phyloP scores from a whole-genome alignment of 2,888 invertebrate genomes.

The Tromatobia lineatoria region DNA sequence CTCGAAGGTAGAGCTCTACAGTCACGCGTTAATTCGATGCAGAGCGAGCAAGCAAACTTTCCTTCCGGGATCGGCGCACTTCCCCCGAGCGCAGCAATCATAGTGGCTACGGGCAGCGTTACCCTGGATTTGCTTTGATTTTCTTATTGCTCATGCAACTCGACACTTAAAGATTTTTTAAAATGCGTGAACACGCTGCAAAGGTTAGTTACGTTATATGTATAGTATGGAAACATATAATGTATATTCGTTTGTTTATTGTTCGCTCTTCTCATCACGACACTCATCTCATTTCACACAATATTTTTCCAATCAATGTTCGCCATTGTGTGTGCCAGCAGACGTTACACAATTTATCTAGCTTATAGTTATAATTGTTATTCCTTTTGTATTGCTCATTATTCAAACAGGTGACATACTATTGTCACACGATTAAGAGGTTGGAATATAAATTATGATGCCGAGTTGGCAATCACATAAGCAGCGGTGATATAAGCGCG shows the following conservation, averaged over 20 bases:
- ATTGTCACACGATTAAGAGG: conserved; percentile 8
- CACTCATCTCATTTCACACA: conserved; percentile 2
- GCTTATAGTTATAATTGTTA: background rate
- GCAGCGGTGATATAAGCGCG: background rate
- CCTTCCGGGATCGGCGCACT: conserved; percentile 81
- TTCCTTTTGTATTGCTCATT: background rate
- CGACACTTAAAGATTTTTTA: conserved; percentile 24
- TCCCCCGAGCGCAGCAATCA: conserved; percentile 13
- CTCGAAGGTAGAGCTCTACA: conserved; percentile 15
- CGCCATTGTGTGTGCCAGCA: background rate
- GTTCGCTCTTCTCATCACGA: conserved; percentile 2
- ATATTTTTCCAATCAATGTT: conserved; percentile 7
- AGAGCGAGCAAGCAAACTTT: conserved; percentile 78
- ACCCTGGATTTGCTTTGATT: conserved; percentile 26
- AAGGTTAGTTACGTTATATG: conserved; percentile 56
- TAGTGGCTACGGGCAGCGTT: background rate
- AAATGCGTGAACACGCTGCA: conserved; percentile 56
- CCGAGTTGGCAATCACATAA: background rate
- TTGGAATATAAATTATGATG: background rate
- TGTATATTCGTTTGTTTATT: conserved; percentile 12
- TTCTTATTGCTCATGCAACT: background rate
- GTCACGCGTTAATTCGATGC: conserved; percentile 76
- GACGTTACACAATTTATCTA: conserved; percentile 10
- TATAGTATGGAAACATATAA: background rate
- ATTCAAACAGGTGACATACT: background rate